A percentile compares a stretch with the other conserved stretches of the same genome.
Evolutionary conservation across 2,888 invertebrate genomes (phyloP).

Genomic region (Cybosia mesomella): DNA sequence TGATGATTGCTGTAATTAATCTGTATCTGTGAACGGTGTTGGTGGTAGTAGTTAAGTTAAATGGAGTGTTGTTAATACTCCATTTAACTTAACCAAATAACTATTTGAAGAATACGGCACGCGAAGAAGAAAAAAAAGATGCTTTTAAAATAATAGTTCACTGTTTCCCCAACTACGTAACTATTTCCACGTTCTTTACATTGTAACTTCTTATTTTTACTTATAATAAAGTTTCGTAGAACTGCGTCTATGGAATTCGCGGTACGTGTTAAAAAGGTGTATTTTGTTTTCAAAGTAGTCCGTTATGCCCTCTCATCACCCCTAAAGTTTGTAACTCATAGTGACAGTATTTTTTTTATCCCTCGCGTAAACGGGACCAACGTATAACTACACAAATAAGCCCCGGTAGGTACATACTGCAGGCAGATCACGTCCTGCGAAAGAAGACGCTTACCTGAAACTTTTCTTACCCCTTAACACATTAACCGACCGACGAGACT

Average conservation of each 20-base stretch:
- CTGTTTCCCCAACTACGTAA: not conserved
- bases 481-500: constrained; percentile 75
- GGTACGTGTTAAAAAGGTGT: constrained; percentile 44
- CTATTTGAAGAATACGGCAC: no score
- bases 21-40: no score
- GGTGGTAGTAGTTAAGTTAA: no score
- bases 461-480: constrained; percentile 84
- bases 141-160: not conserved
- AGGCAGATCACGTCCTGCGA: constrained; percentile 79
- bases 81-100: no score
- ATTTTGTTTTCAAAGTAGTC: constrained; percentile 48
- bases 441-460: constrained; percentile 86
- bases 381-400: constrained; percentile 49
- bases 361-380: constrained; percentile 47
- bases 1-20: no score
- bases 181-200: not conserved
- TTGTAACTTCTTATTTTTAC: constrained; percentile 21
- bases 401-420: constrained; percentile 56
- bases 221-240: constrained; percentile 37
- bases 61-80: no score
- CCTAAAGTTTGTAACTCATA: constrained; percentile 55
- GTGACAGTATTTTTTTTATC: constrained; percentile 52
- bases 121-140: not conserved
- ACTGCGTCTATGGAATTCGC: constrained; percentile 39
- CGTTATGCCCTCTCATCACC: constrained; percentile 49